Evolutionary conservation across 2,113 vertebrate genomes (phyloP).

Genomic region (Orthonyx spaldingii): DNA sequence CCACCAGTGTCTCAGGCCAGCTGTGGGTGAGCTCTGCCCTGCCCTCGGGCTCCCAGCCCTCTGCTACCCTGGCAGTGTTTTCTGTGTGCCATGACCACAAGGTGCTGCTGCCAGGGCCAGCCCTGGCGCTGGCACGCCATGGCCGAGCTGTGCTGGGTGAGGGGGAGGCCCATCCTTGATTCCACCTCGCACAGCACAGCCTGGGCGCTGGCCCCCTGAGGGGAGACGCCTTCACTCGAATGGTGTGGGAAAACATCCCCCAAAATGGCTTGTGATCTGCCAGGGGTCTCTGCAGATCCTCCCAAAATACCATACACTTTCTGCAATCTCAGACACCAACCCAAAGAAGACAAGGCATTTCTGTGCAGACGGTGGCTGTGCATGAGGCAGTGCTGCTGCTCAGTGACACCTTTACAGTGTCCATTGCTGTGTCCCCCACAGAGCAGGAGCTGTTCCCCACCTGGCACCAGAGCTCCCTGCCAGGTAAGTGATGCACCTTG

Average conservation of each 20-base stretch:
- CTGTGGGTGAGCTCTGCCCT: neutral
- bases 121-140: accelerated
- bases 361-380: neutral
- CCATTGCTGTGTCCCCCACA: neutral
- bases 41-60: neutral
- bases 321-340: neutral
- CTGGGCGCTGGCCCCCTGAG: accelerated
- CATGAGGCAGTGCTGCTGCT: neutral
- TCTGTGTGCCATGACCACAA: neutral
- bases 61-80: neutral
- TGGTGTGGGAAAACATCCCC: neutral
- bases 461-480: neutral
- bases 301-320: neutral
- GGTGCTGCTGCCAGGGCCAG: neutral
- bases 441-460: neutral
- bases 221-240: accelerated
- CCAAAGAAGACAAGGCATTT: neutral
- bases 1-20: neutral
- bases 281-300: neutral
- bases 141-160: neutral
- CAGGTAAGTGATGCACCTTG: neutral
- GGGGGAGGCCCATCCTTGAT: neutral
- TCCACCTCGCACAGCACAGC: accelerated
- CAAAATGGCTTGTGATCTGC: neutral
- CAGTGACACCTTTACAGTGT: neutral